These are phyloP conservation scores for Caranx ignobilis DNA, from an alignment of 2,113 vertebrate species.

Conservation along the genomic window DNA sequence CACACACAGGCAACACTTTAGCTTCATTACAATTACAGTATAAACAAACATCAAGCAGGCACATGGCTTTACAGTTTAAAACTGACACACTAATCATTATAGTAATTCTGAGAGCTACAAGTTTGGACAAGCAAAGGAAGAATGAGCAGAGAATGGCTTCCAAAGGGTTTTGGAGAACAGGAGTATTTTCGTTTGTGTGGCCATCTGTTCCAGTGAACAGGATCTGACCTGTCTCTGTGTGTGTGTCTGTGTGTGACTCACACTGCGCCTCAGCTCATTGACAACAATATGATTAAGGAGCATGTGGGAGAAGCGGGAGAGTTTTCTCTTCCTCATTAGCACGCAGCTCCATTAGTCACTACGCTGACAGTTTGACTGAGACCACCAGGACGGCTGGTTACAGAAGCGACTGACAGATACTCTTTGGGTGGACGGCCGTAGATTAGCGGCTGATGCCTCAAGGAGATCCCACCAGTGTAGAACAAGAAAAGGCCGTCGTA, in stretches of 20 bases:
- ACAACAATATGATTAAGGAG: constrained; percentile 53
- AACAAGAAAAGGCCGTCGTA: constrained; percentile 42
- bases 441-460: constrained; percentile 40
- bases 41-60: constrained; percentile 24
- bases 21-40: constrained; percentile 2
- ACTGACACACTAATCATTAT: constrained; percentile 24
- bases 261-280: constrained; percentile 34
- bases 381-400: constrained; percentile 57
- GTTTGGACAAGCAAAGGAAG: constrained; percentile 20
- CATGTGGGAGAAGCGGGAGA: constrained; percentile 13
- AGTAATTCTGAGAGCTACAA: constrained; percentile 18
- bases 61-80: too few species aligned
- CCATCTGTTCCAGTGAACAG: constrained; percentile 40
- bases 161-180: constrained; percentile 37
- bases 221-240: constrained; percentile 44
- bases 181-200: constrained; percentile 16
- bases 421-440: neutral
- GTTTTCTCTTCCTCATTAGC: constrained; percentile 28
- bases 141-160: constrained; percentile 36
- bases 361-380: constrained; percentile 47
- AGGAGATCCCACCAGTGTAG: constrained; percentile 63
- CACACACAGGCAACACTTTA: neutral
- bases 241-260: constrained; percentile 42
- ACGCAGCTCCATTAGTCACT: constrained; percentile 34
- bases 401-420: constrained; percentile 38